Base-by-base conservation (phyloP, 2,888 invertebrate genomes). In the Eretmocerus hayati region DNA sequence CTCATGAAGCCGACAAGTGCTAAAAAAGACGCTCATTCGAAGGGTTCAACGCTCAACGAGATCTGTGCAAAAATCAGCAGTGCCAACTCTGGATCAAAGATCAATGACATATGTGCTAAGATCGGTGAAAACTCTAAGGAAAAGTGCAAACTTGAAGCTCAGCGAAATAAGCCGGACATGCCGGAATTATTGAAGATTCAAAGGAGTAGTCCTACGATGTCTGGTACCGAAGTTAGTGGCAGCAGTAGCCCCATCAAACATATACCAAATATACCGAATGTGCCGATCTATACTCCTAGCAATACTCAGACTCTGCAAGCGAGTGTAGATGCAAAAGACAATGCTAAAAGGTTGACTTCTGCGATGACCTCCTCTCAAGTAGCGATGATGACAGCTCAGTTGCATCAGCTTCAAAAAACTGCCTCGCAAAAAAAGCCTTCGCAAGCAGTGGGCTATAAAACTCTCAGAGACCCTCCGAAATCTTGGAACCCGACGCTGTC, bases 401-500 rank as follows among this genome's bases (percentile, higher is more conserved):
- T 45, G 33, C 50, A 32, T 8, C n/a, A n/a, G n/a, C 9, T 45
- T 11, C 63, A 62, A 20, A 63, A 62, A 13, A 52, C 57, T 4
- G 38, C 58, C 18, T 40, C 55, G 8, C 56, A 61, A 1, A 64
- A 60, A 22, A 65, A 62, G 21, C 65, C 67, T 20, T 59, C 60
- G 3, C 64, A 72, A 19, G 67, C 75, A 2, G 66, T 74, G 6
- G 76, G 77, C 1, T 80, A 80, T 58, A 81, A 80, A 58, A 80
- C 80, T 1, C 64, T 80, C 9, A 72, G 78, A 18, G 76, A 77
- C 57, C 78, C 80, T 0, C 79, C 80, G 0, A 79, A 78, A 60
- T 75, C 75, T 15, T 80, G 80, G 80, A 80, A 80, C 62, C 80
- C 80, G 3, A 78, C 77, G 36, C 69, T 80, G 31, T 74, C 78